Percentiles rank a stretch among this genome's conserved stretches.
Evolutionary conservation across 2,113 vertebrate species (phyloP).

Genomic region (Apistogramma diplotaenia): DNA sequence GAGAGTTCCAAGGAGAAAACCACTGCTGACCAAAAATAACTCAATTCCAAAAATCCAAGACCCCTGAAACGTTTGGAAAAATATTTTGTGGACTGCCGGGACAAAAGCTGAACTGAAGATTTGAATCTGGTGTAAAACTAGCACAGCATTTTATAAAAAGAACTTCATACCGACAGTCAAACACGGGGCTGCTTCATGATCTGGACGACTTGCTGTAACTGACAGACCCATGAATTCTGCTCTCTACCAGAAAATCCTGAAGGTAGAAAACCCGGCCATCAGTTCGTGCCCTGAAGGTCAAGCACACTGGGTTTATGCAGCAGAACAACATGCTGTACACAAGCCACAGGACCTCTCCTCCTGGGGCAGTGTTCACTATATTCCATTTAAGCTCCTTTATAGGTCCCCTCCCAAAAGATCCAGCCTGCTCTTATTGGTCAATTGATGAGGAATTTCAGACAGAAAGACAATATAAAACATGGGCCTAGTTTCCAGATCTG

Average conservation of each 20-base stretch:
- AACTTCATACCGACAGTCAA: too few species aligned
- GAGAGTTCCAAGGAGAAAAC: background rate
- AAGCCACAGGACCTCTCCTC: too few species aligned
- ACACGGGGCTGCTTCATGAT: background rate
- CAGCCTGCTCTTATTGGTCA: background rate
- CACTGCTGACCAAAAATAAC: background rate
- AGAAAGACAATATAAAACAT: background rate
- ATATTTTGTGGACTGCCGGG: too few species aligned
- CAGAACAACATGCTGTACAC: too few species aligned
- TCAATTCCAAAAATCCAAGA: background rate
- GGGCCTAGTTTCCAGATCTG: background rate
- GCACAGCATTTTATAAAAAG: too few species aligned
- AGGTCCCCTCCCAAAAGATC: background rate
- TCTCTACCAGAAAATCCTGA: background rate
- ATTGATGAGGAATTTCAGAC: background rate
- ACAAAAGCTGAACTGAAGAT: too few species aligned
- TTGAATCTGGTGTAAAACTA: too few species aligned
- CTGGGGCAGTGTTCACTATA: too few species aligned
- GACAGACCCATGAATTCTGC: background rate
- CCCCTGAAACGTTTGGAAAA: too few species aligned
- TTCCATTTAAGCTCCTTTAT: too few species aligned
- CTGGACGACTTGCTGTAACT: background rate
- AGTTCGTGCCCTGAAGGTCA: background rate
- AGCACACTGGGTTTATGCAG: background rate
- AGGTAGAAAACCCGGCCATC: background rate